Base-by-base conservation (phyloP, 2,888 invertebrate genomes). In the Bombylius discolor region DNA sequence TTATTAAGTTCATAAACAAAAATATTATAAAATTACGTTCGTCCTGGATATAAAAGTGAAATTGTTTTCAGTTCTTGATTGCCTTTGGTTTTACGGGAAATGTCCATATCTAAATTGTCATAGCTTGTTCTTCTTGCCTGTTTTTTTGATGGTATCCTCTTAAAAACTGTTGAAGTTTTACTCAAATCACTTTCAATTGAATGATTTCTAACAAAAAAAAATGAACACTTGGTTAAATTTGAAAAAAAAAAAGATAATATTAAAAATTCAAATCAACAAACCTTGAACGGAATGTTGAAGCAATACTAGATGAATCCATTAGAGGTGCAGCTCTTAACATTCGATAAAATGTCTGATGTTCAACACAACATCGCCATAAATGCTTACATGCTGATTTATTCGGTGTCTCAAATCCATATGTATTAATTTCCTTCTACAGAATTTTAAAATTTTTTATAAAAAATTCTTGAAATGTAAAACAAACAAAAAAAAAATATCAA, bases 321-420 rank as follows among this genome's bases (percentile, higher is more conserved):
- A 79, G 72, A 8, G 89, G 84, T 31, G 86, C 82, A 44, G 85
- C 84, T 71, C 89, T 88, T 70, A 91, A 89, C 65, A 92, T 78
- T 58, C 91, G 81, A 78, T 92, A 93, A 78, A 93, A 92, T 45
- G 92, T 88, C 76, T 95, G 95, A 72, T 96, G 96, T 72, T 96
- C 96, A 54, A 93, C 85, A 73, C 94, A 94, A 75, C 96, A 96
- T 65, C 90, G 87, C 93, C 95, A 96, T 63, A 97, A 79, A 76
- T 96, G 95, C 67, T 95, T 91, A 72, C 95, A 95, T 14, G 94
- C 94, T 33, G 89, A 81, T 66, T 92, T 87, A 56, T 91, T 89
- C 50, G 90, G 89, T 33, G 93, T 89, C 76, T 95, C 94, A 75
- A 96, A 96, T 7, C 94, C 94, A 73, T 93, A 95, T n/a, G 94